Evolutionary conservation across 2,888 invertebrate species (phyloP).

Genomic region (Orthosia gothica): DNA sequence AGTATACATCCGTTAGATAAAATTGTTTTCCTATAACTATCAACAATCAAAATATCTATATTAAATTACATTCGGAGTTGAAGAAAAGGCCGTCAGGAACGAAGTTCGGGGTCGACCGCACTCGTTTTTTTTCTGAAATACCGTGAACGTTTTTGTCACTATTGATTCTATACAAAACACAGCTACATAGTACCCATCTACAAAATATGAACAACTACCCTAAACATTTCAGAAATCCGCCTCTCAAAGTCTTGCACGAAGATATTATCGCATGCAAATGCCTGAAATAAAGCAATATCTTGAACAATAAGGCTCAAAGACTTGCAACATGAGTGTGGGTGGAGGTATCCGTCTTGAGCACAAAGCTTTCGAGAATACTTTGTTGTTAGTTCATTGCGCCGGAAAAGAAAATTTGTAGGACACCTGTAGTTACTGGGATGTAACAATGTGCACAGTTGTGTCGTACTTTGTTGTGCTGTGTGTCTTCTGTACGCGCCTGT

Average conservation of each 20-base stretch:
- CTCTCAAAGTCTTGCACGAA: slow-evolving; percentile 38
- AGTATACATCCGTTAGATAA: too few relatives aligned
- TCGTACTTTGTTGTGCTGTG: slow-evolving; percentile 16
- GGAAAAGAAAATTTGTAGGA: slow-evolving; percentile 65
- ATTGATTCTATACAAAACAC: neutral
- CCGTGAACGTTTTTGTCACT: neutral
- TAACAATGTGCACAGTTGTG: slow-evolving; percentile 40
- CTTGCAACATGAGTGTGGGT: slow-evolving; percentile 48
- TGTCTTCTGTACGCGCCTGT: slow-evolving; percentile 3
- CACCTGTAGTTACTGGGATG: slow-evolving; percentile 45
- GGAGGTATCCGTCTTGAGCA: slow-evolving; percentile 59
- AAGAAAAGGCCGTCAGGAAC: too few relatives aligned
- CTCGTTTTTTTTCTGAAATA: neutral
- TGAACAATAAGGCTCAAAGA: slow-evolving; percentile 60
- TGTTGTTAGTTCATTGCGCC: slow-evolving; percentile 62
- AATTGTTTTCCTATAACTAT: too few relatives aligned
- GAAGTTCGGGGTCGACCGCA: too few relatives aligned
- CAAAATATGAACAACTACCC: neutral
- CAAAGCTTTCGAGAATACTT: slow-evolving; percentile 63
- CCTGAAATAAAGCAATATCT: slow-evolving; percentile 59
- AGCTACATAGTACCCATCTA: neutral
- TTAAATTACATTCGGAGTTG: too few relatives aligned
- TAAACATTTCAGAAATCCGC: slow-evolving; percentile 27
- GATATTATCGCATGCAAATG: slow-evolving; percentile 49
- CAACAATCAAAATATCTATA: too few relatives aligned